Percentiles rank a stretch among this genome's conserved stretches.
Evolutionary conservation across 2,797 vertebrate genomes (phyloP).

Genomic region (Dallia pectoralis): DNA sequence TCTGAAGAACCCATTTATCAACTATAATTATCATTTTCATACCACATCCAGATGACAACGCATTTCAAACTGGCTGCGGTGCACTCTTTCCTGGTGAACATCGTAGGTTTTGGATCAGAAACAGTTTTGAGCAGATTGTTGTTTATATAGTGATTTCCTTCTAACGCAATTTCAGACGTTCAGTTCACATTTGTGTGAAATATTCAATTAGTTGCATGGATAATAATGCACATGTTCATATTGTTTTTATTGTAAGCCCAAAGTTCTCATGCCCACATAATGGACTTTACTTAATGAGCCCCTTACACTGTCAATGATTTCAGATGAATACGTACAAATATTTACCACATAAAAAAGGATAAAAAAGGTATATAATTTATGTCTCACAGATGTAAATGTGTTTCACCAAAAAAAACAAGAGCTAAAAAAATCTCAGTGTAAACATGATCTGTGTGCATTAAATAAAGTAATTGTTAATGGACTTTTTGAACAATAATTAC

Average conservation of each 20-base stretch:
- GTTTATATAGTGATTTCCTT: background rate
- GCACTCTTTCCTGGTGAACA: background rate
- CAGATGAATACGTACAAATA: slow-evolving; percentile 16
- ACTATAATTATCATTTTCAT: background rate
- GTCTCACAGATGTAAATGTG: background rate
- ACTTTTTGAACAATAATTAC: background rate
- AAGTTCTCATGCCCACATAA: background rate
- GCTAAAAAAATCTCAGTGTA: background rate
- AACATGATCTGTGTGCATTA: background rate
- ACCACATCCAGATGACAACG: background rate
- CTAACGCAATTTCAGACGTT: background rate
- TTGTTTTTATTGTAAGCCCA: background rate
- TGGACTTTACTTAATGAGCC: slow-evolving; percentile 25
- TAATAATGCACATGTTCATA: background rate
- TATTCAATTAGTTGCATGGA: background rate
- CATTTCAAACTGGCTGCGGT: background rate
- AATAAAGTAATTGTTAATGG: background rate
- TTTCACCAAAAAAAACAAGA: too few species aligned
- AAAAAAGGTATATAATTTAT: background rate
- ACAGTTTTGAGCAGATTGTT: background rate
- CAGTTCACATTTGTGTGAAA: background rate
- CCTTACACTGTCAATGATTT: slow-evolving; percentile 3
- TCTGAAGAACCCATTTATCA: background rate
- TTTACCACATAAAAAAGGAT: background rate
- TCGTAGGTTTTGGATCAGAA: background rate